Conservation (phyloP, 2,888 invertebrate genomes). For the Eudasyphora cyanicolor region DNA sequence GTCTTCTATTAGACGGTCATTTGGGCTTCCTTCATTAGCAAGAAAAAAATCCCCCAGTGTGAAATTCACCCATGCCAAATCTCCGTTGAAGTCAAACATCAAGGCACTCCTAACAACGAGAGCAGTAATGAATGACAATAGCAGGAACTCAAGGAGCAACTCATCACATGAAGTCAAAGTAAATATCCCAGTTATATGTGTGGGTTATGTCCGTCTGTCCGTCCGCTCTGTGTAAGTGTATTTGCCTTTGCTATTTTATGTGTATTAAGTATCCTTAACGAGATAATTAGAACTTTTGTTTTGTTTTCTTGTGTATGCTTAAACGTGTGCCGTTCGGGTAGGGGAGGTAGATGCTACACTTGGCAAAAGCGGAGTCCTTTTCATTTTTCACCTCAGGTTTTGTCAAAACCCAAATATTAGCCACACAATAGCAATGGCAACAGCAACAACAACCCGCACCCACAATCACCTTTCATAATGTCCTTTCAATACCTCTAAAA, state of each 20-base stretch:
- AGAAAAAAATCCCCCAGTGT: too few relatives aligned
- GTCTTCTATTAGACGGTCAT: too few relatives aligned
- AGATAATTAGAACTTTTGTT: slow-evolving; percentile 73
- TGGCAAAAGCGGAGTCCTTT: not conserved
- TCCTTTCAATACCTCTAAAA: slow-evolving; percentile 4
- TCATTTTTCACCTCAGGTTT: not conserved
- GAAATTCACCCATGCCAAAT: not conserved
- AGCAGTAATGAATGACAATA: slow-evolving; percentile 1
- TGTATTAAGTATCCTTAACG: slow-evolving; percentile 73
- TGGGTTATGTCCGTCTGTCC: not conserved
- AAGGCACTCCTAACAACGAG: not conserved
- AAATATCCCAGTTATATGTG: not conserved
- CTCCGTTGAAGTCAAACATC: not conserved
- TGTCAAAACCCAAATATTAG: not conserved
- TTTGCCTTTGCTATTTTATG: slow-evolving; percentile 11
- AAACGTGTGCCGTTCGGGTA: not conserved
- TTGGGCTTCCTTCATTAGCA: too few relatives aligned
- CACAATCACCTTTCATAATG: not conserved
- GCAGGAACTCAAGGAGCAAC: slow-evolving; percentile 21
- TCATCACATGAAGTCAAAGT: slow-evolving; percentile 15
- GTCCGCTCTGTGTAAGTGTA: not conserved
- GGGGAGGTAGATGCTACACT: too few relatives aligned
- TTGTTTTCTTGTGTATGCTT: slow-evolving; percentile 9
- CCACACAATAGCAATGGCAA: too few relatives aligned
- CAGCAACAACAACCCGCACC: not conserved